Evolutionary conservation across 2,113 vertebrate species (phyloP).

Genomic region (Plecotus auritus): DNA sequence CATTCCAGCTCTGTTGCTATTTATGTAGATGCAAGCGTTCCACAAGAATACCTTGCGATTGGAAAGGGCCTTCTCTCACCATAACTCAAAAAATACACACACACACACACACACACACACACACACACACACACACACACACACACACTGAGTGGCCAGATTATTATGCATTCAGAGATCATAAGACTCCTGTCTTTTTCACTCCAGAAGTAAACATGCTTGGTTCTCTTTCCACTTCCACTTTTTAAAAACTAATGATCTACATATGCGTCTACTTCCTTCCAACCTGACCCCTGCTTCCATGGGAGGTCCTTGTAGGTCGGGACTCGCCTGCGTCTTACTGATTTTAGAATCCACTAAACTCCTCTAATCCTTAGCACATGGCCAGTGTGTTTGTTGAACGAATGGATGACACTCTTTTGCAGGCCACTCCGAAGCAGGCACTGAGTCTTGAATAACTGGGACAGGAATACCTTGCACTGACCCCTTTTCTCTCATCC

Average conservation of each 20-base stretch:
- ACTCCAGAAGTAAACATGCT: neutral
- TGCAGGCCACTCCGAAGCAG: neutral
- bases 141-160: too few relatives aligned
- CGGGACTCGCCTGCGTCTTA: neutral
- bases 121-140: too few relatives aligned
- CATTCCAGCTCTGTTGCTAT: constrained; percentile 42
- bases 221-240: neutral
- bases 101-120: too few relatives aligned
- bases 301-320: neutral
- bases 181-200: neutral
- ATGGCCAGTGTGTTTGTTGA: neutral
- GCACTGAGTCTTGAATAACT: neutral
- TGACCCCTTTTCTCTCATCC: neutral
- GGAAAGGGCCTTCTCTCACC: neutral
- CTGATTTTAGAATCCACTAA: neutral
- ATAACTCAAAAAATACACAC: too few relatives aligned
- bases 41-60: neutral
- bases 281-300: neutral
- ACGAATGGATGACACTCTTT: neutral
- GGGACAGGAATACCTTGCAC: fast-evolving
- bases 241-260: neutral
- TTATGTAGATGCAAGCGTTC: constrained; percentile 52
- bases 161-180: too few relatives aligned
- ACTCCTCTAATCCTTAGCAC: neutral
- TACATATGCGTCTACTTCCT: neutral